These are phyloP conservation scores for Sclerodermus sp. DNA, from an alignment of 2,888 invertebrate species.

Conservation along the genomic window DNA sequence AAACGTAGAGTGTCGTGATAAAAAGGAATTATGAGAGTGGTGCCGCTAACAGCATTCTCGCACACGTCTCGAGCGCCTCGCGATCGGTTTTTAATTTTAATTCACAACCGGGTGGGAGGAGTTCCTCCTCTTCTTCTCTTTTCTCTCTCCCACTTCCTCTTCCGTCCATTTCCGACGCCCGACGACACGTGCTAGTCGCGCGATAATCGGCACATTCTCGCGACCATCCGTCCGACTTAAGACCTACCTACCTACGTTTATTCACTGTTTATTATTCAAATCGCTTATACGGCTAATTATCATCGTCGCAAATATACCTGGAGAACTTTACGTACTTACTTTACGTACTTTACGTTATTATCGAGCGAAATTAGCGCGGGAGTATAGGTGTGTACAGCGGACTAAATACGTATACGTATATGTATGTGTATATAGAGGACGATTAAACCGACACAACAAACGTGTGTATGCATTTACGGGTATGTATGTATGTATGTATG, in stretches of 20 bases:
- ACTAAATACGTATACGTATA: conserved; percentile 26
- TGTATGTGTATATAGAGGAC: conserved; percentile 28
- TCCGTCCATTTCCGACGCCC: conserved; percentile 1
- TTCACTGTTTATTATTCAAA: conserved; percentile 29
- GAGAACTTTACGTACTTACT: conserved; percentile 23
- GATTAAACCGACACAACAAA: conserved; percentile 35
- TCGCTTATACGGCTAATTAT: conserved; percentile 29
- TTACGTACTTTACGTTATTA: conserved; percentile 15
- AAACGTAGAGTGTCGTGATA: conserved; percentile 51
- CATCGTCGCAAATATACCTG: conserved; percentile 29
- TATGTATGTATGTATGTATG: neutral
- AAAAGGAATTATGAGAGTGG: conserved; percentile 49
- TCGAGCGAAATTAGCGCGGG: conserved; percentile 29
- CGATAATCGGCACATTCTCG: conserved; percentile 30
- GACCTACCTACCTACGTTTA: conserved; percentile 41
- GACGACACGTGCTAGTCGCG: conserved; percentile 7
- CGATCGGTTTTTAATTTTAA: too few species aligned
- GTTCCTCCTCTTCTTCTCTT: too few species aligned
- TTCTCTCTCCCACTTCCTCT: too few species aligned
- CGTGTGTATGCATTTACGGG: conserved; percentile 18
- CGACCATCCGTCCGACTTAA: conserved; percentile 49
- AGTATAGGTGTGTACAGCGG: conserved; percentile 36
- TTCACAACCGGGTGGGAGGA: too few species aligned
- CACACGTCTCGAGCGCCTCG: conserved; percentile 15
- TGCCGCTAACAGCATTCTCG: conserved; percentile 14